phyloP scores from a whole-genome alignment of 2,113 vertebrate genomes.

The Chloebia gouldiae region DNA sequence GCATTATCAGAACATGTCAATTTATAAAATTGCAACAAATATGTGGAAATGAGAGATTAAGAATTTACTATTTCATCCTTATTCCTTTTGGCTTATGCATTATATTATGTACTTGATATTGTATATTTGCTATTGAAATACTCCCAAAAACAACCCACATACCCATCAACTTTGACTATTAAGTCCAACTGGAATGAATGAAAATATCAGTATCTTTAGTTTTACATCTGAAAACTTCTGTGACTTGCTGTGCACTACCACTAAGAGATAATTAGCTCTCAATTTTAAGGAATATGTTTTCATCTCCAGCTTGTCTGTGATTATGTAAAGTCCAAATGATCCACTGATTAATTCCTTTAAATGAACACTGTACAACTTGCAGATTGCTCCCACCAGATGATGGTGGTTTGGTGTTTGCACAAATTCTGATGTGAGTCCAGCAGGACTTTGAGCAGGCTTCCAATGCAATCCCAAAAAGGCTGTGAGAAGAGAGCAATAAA shows the following conservation, averaged over 20 bases:
- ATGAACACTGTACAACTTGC: not conserved
- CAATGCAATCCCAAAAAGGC: not conserved
- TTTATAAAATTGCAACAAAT: not conserved
- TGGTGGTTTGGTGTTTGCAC: not conserved
- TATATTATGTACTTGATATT: not conserved
- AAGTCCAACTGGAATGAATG: not conserved
- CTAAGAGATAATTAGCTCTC: not conserved
- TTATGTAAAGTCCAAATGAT: not conserved
- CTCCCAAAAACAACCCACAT: not conserved
- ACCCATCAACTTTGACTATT: not conserved
- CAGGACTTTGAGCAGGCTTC: not conserved
- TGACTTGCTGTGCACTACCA: not conserved
- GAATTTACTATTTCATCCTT: not conserved
- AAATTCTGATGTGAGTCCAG: not conserved
- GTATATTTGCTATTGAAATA: not conserved
- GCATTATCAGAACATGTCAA: not conserved
- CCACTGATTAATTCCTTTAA: not conserved
- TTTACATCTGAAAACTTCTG: not conserved
- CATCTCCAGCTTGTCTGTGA: not conserved
- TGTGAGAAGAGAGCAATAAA: not conserved
- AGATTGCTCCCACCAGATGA: not conserved
- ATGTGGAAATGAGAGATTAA: not conserved
- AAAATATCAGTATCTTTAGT: not conserved
- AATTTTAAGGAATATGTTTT: not conserved
- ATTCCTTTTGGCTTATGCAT: not conserved